Conservation (phyloP, 2,888 invertebrate species). For the Choristoneura rosaceana region DNA sequence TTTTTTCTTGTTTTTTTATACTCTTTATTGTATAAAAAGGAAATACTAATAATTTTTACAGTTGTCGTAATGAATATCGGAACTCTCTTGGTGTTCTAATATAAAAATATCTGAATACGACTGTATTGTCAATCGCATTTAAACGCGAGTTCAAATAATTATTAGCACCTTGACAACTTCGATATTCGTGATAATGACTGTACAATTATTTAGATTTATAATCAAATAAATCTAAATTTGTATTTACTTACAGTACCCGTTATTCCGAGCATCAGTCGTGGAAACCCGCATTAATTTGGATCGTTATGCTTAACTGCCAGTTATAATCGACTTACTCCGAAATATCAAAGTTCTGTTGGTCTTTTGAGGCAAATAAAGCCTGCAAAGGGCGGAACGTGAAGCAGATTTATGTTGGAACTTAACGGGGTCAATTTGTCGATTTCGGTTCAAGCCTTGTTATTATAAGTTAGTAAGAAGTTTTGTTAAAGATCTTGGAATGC, state of each 20-base stretch:
- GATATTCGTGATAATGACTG: no score
- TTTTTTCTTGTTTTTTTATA: no score
- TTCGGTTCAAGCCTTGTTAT: constrained; percentile 2
- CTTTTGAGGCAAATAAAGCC: constrained; percentile 18
- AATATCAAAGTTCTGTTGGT: constrained; percentile 29
- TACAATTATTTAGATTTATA: neutral
- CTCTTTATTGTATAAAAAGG: no score
- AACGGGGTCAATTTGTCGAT: constrained; percentile 24
- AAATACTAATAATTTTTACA: no score
- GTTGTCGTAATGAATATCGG: no score
- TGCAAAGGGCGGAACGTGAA: constrained; percentile 5
- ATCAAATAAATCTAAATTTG: neutral
- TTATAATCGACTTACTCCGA: constrained; percentile 11
- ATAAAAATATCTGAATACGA: no score
- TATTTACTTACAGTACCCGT: constrained; percentile 5
- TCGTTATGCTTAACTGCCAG: constrained; percentile 19
- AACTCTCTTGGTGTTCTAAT: no score
- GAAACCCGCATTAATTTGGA: constrained; percentile 18
- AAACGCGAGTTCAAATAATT: no score
- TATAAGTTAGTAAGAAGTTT: neutral
- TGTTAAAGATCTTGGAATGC: neutral
- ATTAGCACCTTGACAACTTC: no score
- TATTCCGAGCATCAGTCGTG: constrained; percentile 5
- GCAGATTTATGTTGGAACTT: constrained; percentile 21
- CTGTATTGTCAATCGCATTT: no score